A percentile compares a stretch with the other conserved stretches of the same genome.
These are phyloP conservation scores for Acleris sparsana DNA, from an alignment of 2,888 invertebrate genomes.

Conservation along the genomic window DNA sequence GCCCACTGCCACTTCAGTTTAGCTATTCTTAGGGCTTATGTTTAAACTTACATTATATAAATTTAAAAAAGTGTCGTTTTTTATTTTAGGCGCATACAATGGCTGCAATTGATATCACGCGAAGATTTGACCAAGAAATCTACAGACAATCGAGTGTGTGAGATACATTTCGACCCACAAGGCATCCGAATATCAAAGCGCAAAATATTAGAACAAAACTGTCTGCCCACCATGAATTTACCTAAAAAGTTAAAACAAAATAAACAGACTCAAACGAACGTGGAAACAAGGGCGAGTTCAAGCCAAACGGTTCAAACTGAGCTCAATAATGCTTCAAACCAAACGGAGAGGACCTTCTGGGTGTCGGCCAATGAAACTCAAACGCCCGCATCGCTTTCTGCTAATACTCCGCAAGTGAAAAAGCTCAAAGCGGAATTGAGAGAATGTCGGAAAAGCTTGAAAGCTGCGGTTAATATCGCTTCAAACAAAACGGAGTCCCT, in stretches of 20 bases:
- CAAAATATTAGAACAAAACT: not conserved
- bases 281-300: not conserved
- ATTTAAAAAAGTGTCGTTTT: too few relatives aligned
- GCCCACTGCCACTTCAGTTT: too few relatives aligned
- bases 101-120: not conserved
- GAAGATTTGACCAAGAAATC: not conserved
- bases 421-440: not conserved
- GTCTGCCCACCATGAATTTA: not conserved
- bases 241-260: not conserved
- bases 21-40: too few relatives aligned
- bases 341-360: not conserved
- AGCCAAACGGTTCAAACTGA: not conserved
- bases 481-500: not conserved
- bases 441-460: not conserved
- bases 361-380: not conserved
- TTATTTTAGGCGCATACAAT: not conserved
- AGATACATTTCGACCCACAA: not conserved
- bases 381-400: not conserved
- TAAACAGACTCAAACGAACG: not conserved
- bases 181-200: not conserved
- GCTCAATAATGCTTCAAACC: not conserved
- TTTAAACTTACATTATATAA: too few relatives aligned
- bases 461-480: not conserved
- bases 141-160: not conserved
- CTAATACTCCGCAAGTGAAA: not conserved